phyloP scores from a whole-genome alignment of 2,797 vertebrate genomes.

The Nothura maculosa region DNA sequence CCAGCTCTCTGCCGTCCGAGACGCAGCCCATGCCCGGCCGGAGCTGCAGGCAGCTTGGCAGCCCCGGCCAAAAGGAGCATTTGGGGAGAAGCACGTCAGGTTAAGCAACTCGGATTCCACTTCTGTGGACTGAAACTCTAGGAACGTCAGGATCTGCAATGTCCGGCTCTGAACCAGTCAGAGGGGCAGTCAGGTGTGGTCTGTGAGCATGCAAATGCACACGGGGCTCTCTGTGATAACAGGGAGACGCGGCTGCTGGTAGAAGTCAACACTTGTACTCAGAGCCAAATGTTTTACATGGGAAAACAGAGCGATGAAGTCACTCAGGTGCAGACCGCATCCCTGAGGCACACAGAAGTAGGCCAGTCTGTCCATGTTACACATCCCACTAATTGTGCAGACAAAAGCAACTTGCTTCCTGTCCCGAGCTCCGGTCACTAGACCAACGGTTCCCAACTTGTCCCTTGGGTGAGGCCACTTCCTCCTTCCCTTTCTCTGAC shows the following conservation, averaged over 20 bases:
- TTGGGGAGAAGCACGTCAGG: neutral
- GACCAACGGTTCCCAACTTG: neutral
- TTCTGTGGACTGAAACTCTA: neutral
- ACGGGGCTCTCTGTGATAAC: accelerated
- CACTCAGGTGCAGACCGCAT: neutral
- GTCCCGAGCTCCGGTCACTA: neutral
- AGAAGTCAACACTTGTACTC: neutral
- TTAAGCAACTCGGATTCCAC: neutral
- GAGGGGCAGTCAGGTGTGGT: accelerated
- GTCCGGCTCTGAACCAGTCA: neutral
- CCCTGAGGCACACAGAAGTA: constrained; percentile 41
- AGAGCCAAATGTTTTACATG: neutral
- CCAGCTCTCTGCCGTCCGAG: neutral
- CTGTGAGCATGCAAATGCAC: accelerated
- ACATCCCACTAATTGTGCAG: neutral
- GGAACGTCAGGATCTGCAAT: neutral
- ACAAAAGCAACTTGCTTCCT: constrained; percentile 33
- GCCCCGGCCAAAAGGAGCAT: neutral
- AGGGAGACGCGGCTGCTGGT: accelerated
- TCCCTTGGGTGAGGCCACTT: neutral
- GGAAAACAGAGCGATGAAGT: neutral
- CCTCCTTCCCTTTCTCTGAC: constrained; percentile 20
- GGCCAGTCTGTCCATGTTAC: constrained; percentile 45
- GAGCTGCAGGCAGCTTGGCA: accelerated
- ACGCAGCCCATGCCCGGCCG: neutral